Evolutionary conservation across 2,113 vertebrate genomes (phyloP).

Genomic region (Spea bombifrons): DNA sequence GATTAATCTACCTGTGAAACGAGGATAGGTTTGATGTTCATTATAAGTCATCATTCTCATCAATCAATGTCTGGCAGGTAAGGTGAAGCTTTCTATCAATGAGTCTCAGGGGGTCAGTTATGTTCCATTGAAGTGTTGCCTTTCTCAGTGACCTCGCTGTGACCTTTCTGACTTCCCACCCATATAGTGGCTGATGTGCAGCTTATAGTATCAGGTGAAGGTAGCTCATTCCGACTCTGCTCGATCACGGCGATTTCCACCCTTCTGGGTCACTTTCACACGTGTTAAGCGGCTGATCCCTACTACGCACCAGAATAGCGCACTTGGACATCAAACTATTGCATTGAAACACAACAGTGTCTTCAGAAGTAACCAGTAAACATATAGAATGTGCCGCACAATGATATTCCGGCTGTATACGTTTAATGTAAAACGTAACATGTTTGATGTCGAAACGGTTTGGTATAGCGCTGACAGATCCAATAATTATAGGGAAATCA

Average conservation of each 20-base stretch:
- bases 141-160: constrained; percentile 40
- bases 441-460: too few species aligned
- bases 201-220: constrained; percentile 16
- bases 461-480: too few species aligned
- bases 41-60: constrained; percentile 39
- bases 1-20: constrained; percentile 36
- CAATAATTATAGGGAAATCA: too few species aligned
- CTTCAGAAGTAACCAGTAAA: too few species aligned
- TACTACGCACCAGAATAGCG: too few species aligned
- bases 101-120: constrained; percentile 37
- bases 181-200: not conserved
- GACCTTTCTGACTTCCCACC: constrained; percentile 30
- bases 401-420: too few species aligned
- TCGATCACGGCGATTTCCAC: constrained; percentile 4
- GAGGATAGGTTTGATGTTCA: constrained; percentile 31
- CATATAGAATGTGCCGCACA: too few species aligned
- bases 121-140: constrained; percentile 42
- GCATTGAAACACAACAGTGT: too few species aligned
- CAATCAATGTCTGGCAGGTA: constrained; percentile 32
- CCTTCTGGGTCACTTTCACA: constrained; percentile 4
- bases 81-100: constrained; percentile 31
- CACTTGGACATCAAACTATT: too few species aligned
- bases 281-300: not conserved
- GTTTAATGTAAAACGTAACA: too few species aligned
- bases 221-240: not conserved